A percentile compares a stretch with the other conserved stretches of the same genome.
These are phyloP conservation scores for Bryconaethiops microstoma DNA, from an alignment of 2,797 vertebrate genomes.

Conservation along the genomic window DNA sequence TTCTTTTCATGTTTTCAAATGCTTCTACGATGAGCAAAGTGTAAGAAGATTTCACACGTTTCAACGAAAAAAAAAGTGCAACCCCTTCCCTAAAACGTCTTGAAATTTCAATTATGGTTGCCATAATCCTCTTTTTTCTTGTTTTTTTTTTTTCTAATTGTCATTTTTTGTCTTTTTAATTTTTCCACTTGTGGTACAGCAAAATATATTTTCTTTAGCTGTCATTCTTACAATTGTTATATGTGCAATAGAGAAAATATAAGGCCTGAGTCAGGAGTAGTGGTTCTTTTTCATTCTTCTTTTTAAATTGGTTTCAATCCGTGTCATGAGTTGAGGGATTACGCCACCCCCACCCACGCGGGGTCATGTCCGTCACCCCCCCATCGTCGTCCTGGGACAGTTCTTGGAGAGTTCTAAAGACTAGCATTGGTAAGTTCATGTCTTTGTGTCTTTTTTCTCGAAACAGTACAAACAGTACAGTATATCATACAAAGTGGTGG, in stretches of 20 bases:
- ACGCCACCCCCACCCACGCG: slow-evolving; percentile 63
- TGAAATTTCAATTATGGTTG: slow-evolving; percentile 74
- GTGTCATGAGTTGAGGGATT: slow-evolving; percentile 5
- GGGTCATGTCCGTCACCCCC: slow-evolving; percentile 62
- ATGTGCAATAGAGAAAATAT: slow-evolving; percentile 99
- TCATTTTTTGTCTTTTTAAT: slow-evolving; percentile 82
- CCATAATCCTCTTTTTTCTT: slow-evolving; percentile 75
- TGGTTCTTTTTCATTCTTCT: slow-evolving; percentile 80
- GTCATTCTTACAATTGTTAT: slow-evolving; percentile 96
- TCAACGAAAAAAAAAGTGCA: slow-evolving; percentile 81
- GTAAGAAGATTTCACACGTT: slow-evolving; percentile 85
- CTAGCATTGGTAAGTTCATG: slow-evolving; percentile 53
- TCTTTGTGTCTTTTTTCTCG: slow-evolving; percentile 56
- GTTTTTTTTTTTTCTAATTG: slow-evolving; percentile 79
- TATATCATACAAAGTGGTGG: slow-evolving; percentile 63
- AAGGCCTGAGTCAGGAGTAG: slow-evolving; percentile 99
- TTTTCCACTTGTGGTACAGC: slow-evolving; percentile 99
- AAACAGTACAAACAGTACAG: slow-evolving; percentile 56
- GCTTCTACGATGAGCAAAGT: slow-evolving; percentile 88
- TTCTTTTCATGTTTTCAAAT: slow-evolving; percentile 81
- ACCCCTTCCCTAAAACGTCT: slow-evolving; percentile 74
- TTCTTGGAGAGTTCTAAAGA: slow-evolving; percentile 67
- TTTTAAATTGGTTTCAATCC: slow-evolving; percentile 14
- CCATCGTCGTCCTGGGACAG: slow-evolving; percentile 56
- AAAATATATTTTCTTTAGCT: slow-evolving; percentile 99